Evolutionary conservation across 2,888 invertebrate genomes (phyloP).

Genomic region (Anagyrus pseudococci): DNA sequence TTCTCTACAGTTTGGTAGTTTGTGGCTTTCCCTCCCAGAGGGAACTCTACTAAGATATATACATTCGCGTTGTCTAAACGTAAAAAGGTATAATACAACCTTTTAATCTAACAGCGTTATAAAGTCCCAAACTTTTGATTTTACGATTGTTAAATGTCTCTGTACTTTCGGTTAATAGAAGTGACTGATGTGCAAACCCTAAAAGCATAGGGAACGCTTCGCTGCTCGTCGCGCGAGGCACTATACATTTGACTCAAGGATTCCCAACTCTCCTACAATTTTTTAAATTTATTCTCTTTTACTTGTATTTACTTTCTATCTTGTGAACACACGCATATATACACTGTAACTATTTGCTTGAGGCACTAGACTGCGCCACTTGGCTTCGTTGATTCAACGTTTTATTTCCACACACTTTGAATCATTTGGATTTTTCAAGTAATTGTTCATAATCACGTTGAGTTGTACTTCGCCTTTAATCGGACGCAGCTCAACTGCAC

Average conservation of each 20-base stretch:
- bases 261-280: slow-evolving; percentile 17
- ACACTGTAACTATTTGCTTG: slow-evolving; percentile 43
- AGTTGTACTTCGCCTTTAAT: slow-evolving; percentile 24
- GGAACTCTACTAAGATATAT: slow-evolving; percentile 38
- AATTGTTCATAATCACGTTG: slow-evolving; percentile 4
- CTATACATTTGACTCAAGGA: slow-evolving; percentile 33
- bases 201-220: slow-evolving; percentile 25
- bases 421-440: slow-evolving; percentile 30
- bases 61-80: slow-evolving; percentile 33
- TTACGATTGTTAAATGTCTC: slow-evolving; percentile 31
- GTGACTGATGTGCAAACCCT: slow-evolving; percentile 33
- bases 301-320: slow-evolving; percentile 38
- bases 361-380: slow-evolving; percentile 44
- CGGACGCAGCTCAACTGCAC: slow-evolving; percentile 37
- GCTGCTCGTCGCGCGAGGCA: slow-evolving; percentile 26
- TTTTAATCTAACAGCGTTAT: slow-evolving; percentile 26
- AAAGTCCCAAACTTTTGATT: slow-evolving; percentile 38
- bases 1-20: slow-evolving; percentile 36
- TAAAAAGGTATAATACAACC: slow-evolving; percentile 28
- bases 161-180: slow-evolving; percentile 38
- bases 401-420: slow-evolving; percentile 33
- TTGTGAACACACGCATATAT: slow-evolving; percentile 35
- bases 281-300: slow-evolving; percentile 41
- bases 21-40: slow-evolving; percentile 39
- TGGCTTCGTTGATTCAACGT: slow-evolving; percentile 41